Conservation (phyloP, 1,140 invertebrate species). For the Platorchestia sp. region DNA sequence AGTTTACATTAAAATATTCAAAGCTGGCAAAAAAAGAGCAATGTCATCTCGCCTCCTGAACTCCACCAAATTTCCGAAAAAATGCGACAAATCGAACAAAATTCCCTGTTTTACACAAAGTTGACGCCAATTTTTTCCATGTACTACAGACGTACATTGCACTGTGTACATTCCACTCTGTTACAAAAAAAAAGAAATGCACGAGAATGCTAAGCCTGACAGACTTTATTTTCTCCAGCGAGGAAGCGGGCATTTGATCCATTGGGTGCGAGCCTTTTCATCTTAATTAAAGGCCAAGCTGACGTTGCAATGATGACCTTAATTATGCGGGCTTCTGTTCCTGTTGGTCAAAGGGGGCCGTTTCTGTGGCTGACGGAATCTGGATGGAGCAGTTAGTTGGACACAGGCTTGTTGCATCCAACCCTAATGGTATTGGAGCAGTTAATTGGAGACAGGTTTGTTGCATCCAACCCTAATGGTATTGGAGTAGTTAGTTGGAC, state of each 20-base stretch:
- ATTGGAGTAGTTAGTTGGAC: too few relatives aligned
- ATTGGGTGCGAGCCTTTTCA: background rate
- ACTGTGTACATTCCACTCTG: too few relatives aligned
- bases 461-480: too few relatives aligned
- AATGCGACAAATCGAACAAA: too few relatives aligned
- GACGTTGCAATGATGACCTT: background rate
- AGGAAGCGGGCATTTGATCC: background rate
- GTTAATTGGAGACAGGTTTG: background rate
- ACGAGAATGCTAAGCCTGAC: background rate
- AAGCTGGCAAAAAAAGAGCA: too few relatives aligned
- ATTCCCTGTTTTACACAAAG: too few relatives aligned
- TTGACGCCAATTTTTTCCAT: too few relatives aligned
- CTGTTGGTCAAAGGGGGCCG: background rate
- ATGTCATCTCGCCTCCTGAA: too few relatives aligned
- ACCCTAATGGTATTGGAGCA: background rate
- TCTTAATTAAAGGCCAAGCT: conserved; percentile 2
- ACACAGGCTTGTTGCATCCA: background rate
- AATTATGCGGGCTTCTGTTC: background rate
- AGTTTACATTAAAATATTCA: too few relatives aligned
- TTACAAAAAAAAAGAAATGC: background rate
- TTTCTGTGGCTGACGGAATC: background rate
- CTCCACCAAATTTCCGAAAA: too few relatives aligned
- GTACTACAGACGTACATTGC: too few relatives aligned
- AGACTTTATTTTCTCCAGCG: background rate
- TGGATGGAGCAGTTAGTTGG: background rate